Evolutionary conservation across 2,888 invertebrate species (phyloP).

Genomic region (Athripsodes cinereus): DNA sequence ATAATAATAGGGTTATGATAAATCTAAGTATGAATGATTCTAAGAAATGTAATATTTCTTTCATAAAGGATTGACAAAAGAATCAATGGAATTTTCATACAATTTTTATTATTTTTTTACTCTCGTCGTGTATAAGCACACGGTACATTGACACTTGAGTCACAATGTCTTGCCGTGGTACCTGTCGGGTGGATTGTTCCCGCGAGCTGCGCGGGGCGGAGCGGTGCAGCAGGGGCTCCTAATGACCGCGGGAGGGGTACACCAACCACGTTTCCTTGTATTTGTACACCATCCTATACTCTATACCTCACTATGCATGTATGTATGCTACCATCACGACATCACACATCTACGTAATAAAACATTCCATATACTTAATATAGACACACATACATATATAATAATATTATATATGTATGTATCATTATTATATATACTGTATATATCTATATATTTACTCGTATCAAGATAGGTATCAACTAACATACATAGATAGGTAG

Average conservation of each 20-base stretch:
- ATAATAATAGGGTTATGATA: too few species aligned
- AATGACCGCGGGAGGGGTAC: slow-evolving; percentile 52
- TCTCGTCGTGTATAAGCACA: background rate
- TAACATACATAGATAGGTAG: too few species aligned
- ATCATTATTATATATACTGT: too few species aligned
- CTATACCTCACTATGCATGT: background rate
- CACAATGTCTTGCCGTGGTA: background rate
- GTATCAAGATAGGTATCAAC: too few species aligned
- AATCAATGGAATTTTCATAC: too few species aligned
- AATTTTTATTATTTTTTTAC: too few species aligned
- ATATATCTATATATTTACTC: too few species aligned
- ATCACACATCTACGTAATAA: background rate
- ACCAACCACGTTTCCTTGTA: slow-evolving; percentile 2
- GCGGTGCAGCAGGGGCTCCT: slow-evolving; percentile 33
- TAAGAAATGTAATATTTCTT: too few species aligned
- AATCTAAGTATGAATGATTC: too few species aligned
- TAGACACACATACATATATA: too few species aligned
- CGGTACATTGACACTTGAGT: slow-evolving; percentile 2
- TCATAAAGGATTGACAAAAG: too few species aligned
- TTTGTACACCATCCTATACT: slow-evolving; percentile 1
- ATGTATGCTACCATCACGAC: background rate
- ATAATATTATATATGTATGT: too few species aligned
- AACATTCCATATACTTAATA: background rate
- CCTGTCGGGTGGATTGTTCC: slow-evolving; percentile 14
- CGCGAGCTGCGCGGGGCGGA: slow-evolving; percentile 12